Evolutionary conservation across 2,113 vertebrate species (phyloP).

Genomic region (Opisthocomus hoazin): DNA sequence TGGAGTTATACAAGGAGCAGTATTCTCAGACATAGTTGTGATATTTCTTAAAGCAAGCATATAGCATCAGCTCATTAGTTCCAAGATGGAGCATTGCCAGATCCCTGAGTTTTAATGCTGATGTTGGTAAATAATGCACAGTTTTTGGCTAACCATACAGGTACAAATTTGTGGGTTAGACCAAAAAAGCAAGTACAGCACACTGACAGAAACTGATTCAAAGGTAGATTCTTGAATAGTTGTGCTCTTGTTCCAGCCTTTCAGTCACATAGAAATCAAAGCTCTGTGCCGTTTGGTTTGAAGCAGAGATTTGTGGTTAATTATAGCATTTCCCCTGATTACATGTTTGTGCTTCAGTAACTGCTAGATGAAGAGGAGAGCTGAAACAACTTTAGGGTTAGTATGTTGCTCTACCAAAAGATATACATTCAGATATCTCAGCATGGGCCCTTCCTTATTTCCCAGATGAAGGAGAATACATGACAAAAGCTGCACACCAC

Average conservation of each 20-base stretch:
- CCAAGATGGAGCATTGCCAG: not conserved
- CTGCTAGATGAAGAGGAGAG: constrained; percentile 37
- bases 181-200: constrained; percentile 25
- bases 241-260: constrained; percentile 23
- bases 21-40: not conserved
- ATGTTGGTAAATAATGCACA: constrained; percentile 45
- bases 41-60: not conserved
- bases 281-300: constrained; percentile 24
- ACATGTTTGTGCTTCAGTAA: constrained; percentile 36
- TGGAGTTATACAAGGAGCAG: not conserved
- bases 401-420: not conserved
- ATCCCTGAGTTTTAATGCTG: constrained; percentile 5
- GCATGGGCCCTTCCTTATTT: not conserved
- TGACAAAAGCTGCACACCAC: not conserved
- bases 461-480: not conserved
- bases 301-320: constrained; percentile 50
- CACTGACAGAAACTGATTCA: constrained; percentile 25
- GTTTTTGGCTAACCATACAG: constrained; percentile 18
- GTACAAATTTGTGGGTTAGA: constrained; percentile 45
- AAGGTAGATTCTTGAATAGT: constrained; percentile 6
- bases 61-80: not conserved
- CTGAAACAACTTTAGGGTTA: not conserved
- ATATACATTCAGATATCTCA: not conserved
- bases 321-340: constrained; percentile 37
- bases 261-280: not conserved